Conservation (phyloP, 2,888 invertebrate species). For the Diadromus collaris region DNA sequence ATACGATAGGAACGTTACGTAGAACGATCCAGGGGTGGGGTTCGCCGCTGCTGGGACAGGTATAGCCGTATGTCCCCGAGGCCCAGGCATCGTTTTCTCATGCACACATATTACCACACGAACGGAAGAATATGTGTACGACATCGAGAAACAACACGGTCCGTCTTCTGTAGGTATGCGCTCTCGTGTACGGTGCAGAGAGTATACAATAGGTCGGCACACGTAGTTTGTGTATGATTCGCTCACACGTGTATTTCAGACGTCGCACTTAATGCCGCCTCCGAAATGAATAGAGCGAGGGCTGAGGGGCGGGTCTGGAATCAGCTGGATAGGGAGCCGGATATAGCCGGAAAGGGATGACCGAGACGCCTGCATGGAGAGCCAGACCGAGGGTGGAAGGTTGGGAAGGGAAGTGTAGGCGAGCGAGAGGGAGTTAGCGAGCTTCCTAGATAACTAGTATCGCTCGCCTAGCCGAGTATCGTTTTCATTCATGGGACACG, state of each 20-base stretch:
- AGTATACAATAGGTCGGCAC: neutral
- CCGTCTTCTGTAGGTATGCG: neutral
- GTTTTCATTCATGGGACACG: constrained; percentile 40
- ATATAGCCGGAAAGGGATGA: constrained; percentile 51
- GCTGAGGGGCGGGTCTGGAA: constrained; percentile 21
- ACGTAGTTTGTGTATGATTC: constrained; percentile 61
- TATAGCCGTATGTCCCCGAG: constrained; percentile 62
- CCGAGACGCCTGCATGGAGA: constrained; percentile 44
- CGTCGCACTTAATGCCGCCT: constrained; percentile 69
- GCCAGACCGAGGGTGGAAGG: constrained; percentile 19
- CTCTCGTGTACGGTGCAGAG: neutral
- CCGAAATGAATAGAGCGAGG: constrained; percentile 66
- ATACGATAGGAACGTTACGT: constrained; percentile 25
- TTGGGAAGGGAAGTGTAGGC: constrained; percentile 30
- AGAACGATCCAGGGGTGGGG: constrained; percentile 49
- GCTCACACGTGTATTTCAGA: constrained; percentile 64
- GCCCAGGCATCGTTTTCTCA: constrained; percentile 58
- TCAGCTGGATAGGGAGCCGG: constrained; percentile 29
- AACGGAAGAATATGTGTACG: neutral
- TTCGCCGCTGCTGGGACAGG: constrained; percentile 61
- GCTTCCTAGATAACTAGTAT: constrained; percentile 67
- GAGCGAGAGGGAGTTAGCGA: constrained; percentile 44
- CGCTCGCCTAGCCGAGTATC: constrained; percentile 56
- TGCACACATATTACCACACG: neutral
- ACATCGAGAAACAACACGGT: neutral